Conservation (phyloP, 2,888 invertebrate species). For the Blera fallax region DNA sequence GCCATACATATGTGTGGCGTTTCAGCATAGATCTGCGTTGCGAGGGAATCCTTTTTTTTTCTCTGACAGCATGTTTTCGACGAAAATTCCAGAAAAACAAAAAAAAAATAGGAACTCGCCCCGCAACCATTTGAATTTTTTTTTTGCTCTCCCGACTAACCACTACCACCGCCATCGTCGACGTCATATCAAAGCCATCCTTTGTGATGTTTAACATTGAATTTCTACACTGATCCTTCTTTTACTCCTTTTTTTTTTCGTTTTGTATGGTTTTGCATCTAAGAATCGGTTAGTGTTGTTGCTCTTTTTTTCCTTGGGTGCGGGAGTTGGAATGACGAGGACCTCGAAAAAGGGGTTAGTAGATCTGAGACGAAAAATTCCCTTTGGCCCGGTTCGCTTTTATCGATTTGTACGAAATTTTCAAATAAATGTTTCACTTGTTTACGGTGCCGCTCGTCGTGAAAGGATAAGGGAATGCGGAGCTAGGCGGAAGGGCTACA, state of each 20-base stretch:
- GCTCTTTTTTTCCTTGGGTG: neutral
- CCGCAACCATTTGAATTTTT: conserved; percentile 53
- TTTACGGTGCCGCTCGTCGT: conserved; percentile 44
- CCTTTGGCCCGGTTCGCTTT: conserved; percentile 31
- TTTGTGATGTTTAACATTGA: conserved; percentile 69
- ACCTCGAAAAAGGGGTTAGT: conserved; percentile 53
- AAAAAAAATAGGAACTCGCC: conserved; percentile 35
- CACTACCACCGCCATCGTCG: conserved; percentile 30
- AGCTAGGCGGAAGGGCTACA: neutral
- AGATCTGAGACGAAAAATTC: conserved; percentile 50
- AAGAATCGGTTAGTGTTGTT: conserved; percentile 41
- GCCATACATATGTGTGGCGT: conserved; percentile 64
- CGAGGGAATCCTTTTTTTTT: conserved; percentile 4
- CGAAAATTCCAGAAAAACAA: conserved; percentile 22
- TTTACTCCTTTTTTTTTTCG: neutral
- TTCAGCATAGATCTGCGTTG: conserved; percentile 36
- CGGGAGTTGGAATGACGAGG: neutral
- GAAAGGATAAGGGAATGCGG: conserved; percentile 20
- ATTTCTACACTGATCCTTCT: conserved; percentile 64
- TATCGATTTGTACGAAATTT: conserved; percentile 58
- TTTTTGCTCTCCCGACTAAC: conserved; percentile 29
- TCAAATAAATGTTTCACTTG: conserved; percentile 58
- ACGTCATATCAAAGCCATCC: conserved; percentile 51
- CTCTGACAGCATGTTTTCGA: conserved; percentile 54
- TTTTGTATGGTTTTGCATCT: conserved; percentile 53